Conservation (phyloP, 2,888 invertebrate genomes). For the Dendrolimus houi region DNA sequence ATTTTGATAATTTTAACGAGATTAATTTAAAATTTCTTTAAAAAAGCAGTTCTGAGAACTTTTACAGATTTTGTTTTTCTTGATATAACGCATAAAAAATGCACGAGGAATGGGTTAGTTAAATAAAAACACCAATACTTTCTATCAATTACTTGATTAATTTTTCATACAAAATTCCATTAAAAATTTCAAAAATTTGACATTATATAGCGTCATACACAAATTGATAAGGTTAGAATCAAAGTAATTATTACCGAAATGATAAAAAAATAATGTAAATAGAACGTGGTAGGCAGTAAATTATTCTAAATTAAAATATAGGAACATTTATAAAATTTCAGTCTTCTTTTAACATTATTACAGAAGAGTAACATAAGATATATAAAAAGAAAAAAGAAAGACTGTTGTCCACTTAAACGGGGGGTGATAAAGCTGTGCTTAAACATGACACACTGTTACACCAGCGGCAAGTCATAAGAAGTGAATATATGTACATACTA, state of each 20-base stretch:
- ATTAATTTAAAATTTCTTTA: too few species aligned
- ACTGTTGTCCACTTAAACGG: conserved; percentile 49
- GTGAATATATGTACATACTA: too few species aligned
- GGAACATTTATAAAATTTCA: conserved; percentile 73
- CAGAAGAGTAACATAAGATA: conserved; percentile 60
- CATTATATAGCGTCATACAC: conserved; percentile 73
- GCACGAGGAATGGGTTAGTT: conserved; percentile 2
- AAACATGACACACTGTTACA: too few species aligned
- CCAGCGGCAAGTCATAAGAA: too few species aligned
- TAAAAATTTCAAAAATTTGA: conserved; percentile 75
- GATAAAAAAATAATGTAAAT: conserved; percentile 61
- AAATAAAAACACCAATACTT: conserved; percentile 48
- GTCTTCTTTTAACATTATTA: conserved; percentile 68
- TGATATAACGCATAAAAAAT: too few species aligned
- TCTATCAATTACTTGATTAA: conserved; percentile 73
- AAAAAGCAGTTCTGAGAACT: too few species aligned
- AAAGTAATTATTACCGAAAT: conserved; percentile 62
- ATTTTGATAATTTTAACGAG: too few species aligned
- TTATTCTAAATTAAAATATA: conserved; percentile 74
- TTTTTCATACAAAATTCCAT: conserved; percentile 74
- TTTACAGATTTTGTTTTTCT: too few species aligned
- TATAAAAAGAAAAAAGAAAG: conserved; percentile 44
- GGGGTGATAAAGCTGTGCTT: not conserved
- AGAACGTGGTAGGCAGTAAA: conserved; percentile 68
- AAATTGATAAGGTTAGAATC: conserved; percentile 69